Base-by-base conservation (phyloP, 2,797 vertebrate species). In the Lindbergichthys nudifrons region DNA sequence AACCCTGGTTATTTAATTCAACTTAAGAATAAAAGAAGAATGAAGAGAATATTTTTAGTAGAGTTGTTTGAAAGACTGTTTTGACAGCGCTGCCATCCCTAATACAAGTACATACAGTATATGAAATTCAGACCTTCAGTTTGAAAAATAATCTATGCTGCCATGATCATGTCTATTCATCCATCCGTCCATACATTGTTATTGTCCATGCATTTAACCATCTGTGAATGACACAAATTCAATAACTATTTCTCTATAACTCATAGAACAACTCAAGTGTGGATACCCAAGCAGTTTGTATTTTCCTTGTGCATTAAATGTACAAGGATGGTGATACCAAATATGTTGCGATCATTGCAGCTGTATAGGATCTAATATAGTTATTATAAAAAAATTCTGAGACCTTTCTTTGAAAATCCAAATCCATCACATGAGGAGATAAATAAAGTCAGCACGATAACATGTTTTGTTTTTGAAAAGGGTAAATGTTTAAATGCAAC, bases 111-210 rank as follows among this genome's bases (percentile, higher is more conserved):
- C 7, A 68, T 51, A 36, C 32, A 36, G 32, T 36, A 63, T 47
- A 18, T 72, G 59, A 82, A 48, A 71, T 65, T 47, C 52, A 70
- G 65, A 73, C 57, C 47, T 43, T 63, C 32, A 67, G 16, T 81
- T 73, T 82, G 70, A 9, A 81, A 57, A 59, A 26, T 61, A 54
- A 78, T 83, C 39, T 58, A 41, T 52, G 13, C 65, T 79, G 62
- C 59, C 70, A 81, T 71, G 51, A 72, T 47, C 57, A 53, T 70
- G 30, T 64, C 32, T 36, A 36, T 43, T 72, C 54, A 47, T 61
- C 50, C 51, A 23, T 46, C 56, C 67, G 72, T 67, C 53, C 45
- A 50, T 59, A 36, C 54, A 68, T 36, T 18, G 8, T 11, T 50
- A 18, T 18, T 65, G 42, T 68, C 58, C 18, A 75, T 71, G 54